These are phyloP conservation scores for Melospiza melodia DNA, from an alignment of 2,113 vertebrate species.

Conservation along the genomic window DNA sequence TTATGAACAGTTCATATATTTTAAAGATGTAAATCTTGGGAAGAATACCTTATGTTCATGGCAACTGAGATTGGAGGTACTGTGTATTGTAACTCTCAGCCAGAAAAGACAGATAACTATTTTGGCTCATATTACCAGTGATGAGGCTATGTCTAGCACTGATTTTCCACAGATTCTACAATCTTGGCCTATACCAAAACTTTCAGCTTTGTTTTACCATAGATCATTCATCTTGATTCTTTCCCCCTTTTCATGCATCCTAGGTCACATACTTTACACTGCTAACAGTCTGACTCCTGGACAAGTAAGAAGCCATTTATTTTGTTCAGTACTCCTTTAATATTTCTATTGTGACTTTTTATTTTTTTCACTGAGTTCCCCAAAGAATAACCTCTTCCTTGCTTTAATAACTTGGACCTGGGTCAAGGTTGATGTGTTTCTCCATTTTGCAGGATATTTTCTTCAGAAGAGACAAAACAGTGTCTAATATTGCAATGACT, in stretches of 20 bases:
- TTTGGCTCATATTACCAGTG: slow-evolving; percentile 80
- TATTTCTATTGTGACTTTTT: slow-evolving; percentile 77
- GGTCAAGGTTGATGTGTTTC: slow-evolving; percentile 84
- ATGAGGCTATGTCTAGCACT: slow-evolving; percentile 83
- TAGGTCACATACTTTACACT: slow-evolving; percentile 76
- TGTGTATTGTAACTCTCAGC: slow-evolving; percentile 73
- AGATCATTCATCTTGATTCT: slow-evolving; percentile 74
- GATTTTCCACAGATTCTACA: slow-evolving; percentile 83
- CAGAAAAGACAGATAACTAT: slow-evolving; percentile 82
- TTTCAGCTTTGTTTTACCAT: slow-evolving; percentile 70
- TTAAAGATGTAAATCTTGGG: slow-evolving; percentile 78
- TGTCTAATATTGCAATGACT: slow-evolving; percentile 63
- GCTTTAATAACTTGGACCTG: slow-evolving; percentile 77
- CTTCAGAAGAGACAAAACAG: slow-evolving; percentile 83
- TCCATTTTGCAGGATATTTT: slow-evolving; percentile 82
- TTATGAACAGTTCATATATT: slow-evolving; percentile 78
- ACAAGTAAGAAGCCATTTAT: slow-evolving; percentile 70
- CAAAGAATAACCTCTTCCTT: slow-evolving; percentile 80
- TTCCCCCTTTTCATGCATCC: slow-evolving; percentile 55
- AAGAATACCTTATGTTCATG: slow-evolving; percentile 75
- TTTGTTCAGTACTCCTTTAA: slow-evolving; percentile 69
- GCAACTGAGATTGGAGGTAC: slow-evolving; percentile 67
- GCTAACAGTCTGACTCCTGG: slow-evolving; percentile 71
- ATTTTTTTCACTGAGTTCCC: slow-evolving; percentile 55
- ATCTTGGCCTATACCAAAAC: slow-evolving; percentile 75